These are phyloP conservation scores for Ptychodera flava DNA, from an alignment of 35 echinoderm and acorn worm species.

Conservation along the genomic window DNA sequence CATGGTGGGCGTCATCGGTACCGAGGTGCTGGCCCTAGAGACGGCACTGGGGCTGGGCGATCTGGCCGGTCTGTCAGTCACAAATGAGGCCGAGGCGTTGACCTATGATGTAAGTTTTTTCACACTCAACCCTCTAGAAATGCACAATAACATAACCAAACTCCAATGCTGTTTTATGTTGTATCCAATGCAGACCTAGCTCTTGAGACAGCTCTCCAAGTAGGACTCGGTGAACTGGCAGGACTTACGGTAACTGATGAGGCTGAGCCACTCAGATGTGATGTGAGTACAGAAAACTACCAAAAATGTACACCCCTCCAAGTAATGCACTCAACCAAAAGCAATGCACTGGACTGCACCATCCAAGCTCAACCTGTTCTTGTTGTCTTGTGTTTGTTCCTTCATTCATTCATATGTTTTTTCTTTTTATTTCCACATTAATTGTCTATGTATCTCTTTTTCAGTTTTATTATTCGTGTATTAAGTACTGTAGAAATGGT, in stretches of 20 bases:
- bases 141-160: too few species aligned
- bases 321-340: not conserved
- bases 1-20: conserved; percentile 66
- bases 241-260: conserved; percentile 95
- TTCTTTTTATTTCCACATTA: not conserved
- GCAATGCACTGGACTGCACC: not conserved
- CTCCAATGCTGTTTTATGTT: not conserved
- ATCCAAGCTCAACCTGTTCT: not conserved
- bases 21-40: conserved; percentile 55
- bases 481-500: too few species aligned
- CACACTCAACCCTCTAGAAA: not conserved
- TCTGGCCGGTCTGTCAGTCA: conserved; percentile 79
- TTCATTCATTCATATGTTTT: not conserved
- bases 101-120: conserved; percentile 79
- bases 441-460: too few species aligned
- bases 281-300: conserved; percentile 40
- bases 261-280: conserved; percentile 55
- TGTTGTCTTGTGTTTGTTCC: conserved; percentile 1
- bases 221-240: conserved; percentile 82
- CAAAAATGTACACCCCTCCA: not conserved
- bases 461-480: too few species aligned
- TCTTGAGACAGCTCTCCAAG: conserved; percentile 60
- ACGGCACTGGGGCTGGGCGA: conserved; percentile 72
- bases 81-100: conserved; percentile 86
- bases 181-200: conserved; percentile 4